A percentile compares a stretch with the other conserved stretches of the same genome.
Evolutionary conservation across 1,140 invertebrate genomes (phyloP).

Genomic region (Drosophila nigromelanica): DNA sequence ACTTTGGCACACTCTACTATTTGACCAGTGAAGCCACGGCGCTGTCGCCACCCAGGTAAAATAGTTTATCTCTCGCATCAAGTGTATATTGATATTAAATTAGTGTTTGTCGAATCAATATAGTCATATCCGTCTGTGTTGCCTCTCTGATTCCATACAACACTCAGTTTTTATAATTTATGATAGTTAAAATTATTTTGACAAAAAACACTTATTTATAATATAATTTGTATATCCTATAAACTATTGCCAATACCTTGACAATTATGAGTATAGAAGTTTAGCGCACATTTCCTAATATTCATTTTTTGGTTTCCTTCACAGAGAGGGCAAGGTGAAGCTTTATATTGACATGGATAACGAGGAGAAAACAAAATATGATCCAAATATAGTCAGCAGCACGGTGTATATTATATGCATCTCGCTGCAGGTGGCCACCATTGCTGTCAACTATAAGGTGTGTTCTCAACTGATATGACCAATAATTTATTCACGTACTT

Average conservation of each 20-base stretch:
- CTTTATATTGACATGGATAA: slow-evolving; percentile 85
- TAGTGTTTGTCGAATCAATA: background rate
- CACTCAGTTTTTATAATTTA: too few relatives aligned
- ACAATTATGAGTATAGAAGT: too few relatives aligned
- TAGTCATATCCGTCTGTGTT: background rate
- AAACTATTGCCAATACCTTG: too few relatives aligned
- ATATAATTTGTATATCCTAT: background rate
- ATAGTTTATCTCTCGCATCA: slow-evolving; percentile 13
- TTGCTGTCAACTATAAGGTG: slow-evolving; percentile 99
- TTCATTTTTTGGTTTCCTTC: background rate
- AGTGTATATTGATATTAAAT: background rate
- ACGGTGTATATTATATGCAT: slow-evolving; percentile 99
- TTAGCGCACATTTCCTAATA: background rate
- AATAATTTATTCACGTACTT: too few relatives aligned
- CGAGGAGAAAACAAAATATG: slow-evolving; percentile 93
- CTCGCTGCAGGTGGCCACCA: slow-evolving; percentile 98
- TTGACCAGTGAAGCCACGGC: slow-evolving; percentile 92
- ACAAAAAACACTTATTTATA: too few relatives aligned
- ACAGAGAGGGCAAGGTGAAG: slow-evolving; percentile 86
- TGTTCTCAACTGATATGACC: slow-evolving; percentile 36
- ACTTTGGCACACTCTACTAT: slow-evolving; percentile 96
- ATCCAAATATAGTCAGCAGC: slow-evolving; percentile 97
- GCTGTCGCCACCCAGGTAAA: slow-evolving; percentile 88
- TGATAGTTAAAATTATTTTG: too few relatives aligned
- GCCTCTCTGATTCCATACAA: too few relatives aligned